Base-by-base conservation (phyloP, 2,113 vertebrate species). In the Pachypanchax playfairii region DNA sequence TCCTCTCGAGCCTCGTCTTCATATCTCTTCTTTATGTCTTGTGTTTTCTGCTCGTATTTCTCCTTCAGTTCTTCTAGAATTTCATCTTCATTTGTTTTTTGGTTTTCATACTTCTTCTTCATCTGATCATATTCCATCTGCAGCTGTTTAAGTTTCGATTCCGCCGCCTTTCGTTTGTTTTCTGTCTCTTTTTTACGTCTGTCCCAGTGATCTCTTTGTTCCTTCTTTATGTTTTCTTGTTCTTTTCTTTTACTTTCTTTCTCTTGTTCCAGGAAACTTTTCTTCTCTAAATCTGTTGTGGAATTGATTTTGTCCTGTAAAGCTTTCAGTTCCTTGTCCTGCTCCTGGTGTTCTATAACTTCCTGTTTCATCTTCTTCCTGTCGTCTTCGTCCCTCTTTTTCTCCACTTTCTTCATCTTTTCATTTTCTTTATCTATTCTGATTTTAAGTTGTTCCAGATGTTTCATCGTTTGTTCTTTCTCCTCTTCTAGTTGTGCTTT, bases 1-100 rank as follows among this genome's bases (percentile, higher is more conserved):
- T 69, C 14, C 9, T 60, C 59, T 59, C 71, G 68, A 5, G 71
- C 80, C 3, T 75, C 54, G 1, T 71, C 46, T 46, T 82, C 43
- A 38, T 59, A 42, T 3, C 13, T 70, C 21, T 20, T 63, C 25
- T 36, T 61, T n/a, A 55, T n/a, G 0, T 43, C 4, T 0, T 33
- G 21, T 3, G 42, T 13, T 43, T 76, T 29, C 15, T 10, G 46
- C 5, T 49, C 5, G 7, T 51, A 35, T 1, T 25, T 42, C 9
- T 57, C 21, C 13, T 65, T 12, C 11, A 65, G 2, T 8, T 68
- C 21, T 63, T 18, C 21, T 14, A 48, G 24, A 3, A 4, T 28
- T 17, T 48, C 9, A 1, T 28, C 24, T 7, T 48, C 24, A 0
- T n/a, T 14, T n/a, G 15, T 13, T 17, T 17, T 9, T 1, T 48